These are phyloP conservation scores for Arnoldichthys spilopterus DNA, from an alignment of 2,797 vertebrate species.

Conservation along the genomic window DNA sequence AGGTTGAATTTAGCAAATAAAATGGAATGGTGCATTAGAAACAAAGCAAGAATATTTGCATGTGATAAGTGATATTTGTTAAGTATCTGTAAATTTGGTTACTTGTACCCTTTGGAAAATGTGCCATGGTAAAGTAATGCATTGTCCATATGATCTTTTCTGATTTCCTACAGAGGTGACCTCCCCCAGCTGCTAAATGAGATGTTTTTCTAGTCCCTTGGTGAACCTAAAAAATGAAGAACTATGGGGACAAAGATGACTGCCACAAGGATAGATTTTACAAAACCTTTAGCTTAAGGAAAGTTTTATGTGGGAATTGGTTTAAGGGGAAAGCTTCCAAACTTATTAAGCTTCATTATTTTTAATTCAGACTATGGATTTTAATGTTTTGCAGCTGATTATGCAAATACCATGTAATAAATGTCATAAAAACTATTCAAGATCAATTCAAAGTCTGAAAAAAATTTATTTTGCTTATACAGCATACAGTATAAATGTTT, in stretches of 20 bases:
- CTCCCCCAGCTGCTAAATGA: neutral
- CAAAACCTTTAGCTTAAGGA: too few relatives aligned
- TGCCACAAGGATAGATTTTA: too few relatives aligned
- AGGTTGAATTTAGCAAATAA: too few relatives aligned
- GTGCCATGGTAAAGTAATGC: neutral
- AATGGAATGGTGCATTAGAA: too few relatives aligned
- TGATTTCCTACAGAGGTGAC: conserved; percentile 20
- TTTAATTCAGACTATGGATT: neutral
- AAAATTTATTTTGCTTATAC: conserved; percentile 80
- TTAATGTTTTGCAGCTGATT: too few relatives aligned
- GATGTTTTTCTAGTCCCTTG: neutral
- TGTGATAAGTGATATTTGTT: too few relatives aligned
- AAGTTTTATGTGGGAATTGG: neutral
- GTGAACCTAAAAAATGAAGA: neutral
- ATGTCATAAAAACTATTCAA: neutral
- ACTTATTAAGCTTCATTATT: too few relatives aligned
- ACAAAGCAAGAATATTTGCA: too few relatives aligned
- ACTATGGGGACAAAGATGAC: neutral
- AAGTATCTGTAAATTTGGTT: too few relatives aligned
- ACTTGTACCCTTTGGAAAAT: neutral
- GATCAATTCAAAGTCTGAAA: conserved; percentile 74
- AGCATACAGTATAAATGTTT: conserved; percentile 80
- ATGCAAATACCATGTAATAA: too few relatives aligned
- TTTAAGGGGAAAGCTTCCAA: neutral
- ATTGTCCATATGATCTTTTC: neutral